Evolutionary conservation across 2,888 invertebrate genomes (phyloP), one percentile per base, ranked within the genome.

Genomic region (Pammene fasciana): DNA sequence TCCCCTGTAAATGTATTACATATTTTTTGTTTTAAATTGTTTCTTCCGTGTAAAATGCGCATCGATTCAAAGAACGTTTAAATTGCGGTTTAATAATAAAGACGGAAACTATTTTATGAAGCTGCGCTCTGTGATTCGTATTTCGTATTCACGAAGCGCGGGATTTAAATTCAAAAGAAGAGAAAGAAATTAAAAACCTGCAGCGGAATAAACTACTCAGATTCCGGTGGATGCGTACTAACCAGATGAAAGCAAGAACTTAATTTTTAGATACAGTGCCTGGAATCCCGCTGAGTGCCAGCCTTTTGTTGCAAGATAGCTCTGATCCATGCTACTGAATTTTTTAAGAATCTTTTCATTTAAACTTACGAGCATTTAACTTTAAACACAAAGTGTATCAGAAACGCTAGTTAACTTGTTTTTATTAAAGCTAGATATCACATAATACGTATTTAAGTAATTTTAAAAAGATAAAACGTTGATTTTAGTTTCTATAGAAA

Each of bases 171-270:
- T 85, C 78, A 77, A 83, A 82, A 79, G 74, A 74, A 75, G 73
- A 78, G 76, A 82, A 82, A 83, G 76, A 86, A 88, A 88, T 88
- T 86, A 87, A 88, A 89, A 87, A 83, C 77, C 81, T 77, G 76
- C 79, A 75, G 76, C 73, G 77, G 79, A 81, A 86, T 84, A 79
- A 82, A 85, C 82, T 82, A 77, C 78, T 75, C 78, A 76, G 79
- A 78, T 79, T 83, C 77, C 77, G 75, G 72, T 75, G 72, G 79
- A 79, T 79, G 81, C 78, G 78, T 80, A 76, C 79, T 76, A 74
- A 72, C 73, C 72, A 74, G 73, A 71, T 65, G 73, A 74, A 73
- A 73, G 71, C 46, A 62, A 70, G 71, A 68, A 71, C 73, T 73
- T 72, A 72, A 72, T 72, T 72, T 73, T 72, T 73, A 70, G 67